These are phyloP conservation scores for Chrysemys picta DNA, from an alignment of 2,113 vertebrate genomes.

Conservation along the genomic window DNA sequence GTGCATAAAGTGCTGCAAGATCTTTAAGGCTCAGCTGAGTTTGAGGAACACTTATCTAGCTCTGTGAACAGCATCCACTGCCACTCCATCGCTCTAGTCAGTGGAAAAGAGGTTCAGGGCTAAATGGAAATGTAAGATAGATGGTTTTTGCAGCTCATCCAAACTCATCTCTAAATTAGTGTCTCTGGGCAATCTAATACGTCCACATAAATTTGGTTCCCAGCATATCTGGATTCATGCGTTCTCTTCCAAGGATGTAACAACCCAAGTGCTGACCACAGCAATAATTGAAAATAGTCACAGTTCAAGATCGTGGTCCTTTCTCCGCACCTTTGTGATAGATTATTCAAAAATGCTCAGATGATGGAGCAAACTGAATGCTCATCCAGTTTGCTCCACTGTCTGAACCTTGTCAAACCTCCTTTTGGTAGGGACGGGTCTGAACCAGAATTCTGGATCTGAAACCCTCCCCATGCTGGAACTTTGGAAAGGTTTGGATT, in stretches of 20 bases:
- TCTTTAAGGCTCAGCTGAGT: background rate
- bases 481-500: background rate
- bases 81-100: background rate
- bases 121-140: background rate
- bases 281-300: background rate
- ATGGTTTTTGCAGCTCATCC: background rate
- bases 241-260: background rate
- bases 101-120: background rate
- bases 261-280: background rate
- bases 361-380: background rate
- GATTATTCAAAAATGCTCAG: background rate
- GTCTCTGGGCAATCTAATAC: background rate
- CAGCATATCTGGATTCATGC: background rate
- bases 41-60: background rate
- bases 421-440: background rate
- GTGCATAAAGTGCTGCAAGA: background rate
- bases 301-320: background rate
- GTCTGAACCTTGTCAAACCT: background rate
- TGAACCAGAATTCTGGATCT: background rate
- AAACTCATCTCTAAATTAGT: background rate
- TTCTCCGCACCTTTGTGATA: background rate
- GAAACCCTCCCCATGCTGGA: background rate
- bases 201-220: background rate
- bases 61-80: background rate
- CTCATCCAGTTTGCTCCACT: background rate